A percentile compares a stretch with the other conserved stretches of the same genome.
Evolutionary conservation across 1,140 invertebrate species (phyloP).

Genomic region (Helicoverpa zea): DNA sequence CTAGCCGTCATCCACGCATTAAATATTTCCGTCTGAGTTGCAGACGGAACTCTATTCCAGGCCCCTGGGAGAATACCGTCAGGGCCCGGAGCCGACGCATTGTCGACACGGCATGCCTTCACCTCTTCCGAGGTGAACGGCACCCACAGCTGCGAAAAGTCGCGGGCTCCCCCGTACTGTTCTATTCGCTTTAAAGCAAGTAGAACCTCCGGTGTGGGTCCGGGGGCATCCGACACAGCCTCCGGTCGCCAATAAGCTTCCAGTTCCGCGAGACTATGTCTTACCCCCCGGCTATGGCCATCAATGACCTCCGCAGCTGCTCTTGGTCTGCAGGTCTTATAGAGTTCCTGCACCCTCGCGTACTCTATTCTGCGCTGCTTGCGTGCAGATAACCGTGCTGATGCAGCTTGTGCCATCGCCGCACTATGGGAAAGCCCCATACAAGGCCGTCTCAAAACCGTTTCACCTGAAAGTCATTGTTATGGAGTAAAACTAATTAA

Average conservation of each 20-base stretch:
- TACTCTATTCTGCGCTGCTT: background rate
- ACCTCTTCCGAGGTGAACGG: background rate
- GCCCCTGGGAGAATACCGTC: background rate
- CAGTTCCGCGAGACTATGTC: conserved; percentile 13
- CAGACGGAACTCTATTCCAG: background rate
- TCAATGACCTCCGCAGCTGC: background rate
- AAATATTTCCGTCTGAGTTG: background rate
- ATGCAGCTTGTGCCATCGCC: background rate
- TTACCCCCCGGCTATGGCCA: background rate
- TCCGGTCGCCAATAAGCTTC: conserved; percentile 66
- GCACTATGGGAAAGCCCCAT: too few relatives aligned
- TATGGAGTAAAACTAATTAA: too few relatives aligned
- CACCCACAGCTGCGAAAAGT: background rate
- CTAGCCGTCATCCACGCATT: background rate
- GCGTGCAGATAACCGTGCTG: background rate
- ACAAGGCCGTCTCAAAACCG: too few relatives aligned
- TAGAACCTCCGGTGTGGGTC: conserved; percentile 55
- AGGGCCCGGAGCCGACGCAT: background rate
- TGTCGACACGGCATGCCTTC: background rate
- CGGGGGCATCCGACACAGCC: conserved; percentile 52
- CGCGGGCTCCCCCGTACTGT: conserved; percentile 1
- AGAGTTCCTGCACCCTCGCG: background rate
- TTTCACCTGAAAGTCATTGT: too few relatives aligned
- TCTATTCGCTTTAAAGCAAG: conserved; percentile 24
- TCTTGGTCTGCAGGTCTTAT: background rate